Evolutionary conservation across 2,888 invertebrate genomes (phyloP), one percentile per base, ranked within the genome.

Genomic region (Sialis fuliginosa): DNA sequence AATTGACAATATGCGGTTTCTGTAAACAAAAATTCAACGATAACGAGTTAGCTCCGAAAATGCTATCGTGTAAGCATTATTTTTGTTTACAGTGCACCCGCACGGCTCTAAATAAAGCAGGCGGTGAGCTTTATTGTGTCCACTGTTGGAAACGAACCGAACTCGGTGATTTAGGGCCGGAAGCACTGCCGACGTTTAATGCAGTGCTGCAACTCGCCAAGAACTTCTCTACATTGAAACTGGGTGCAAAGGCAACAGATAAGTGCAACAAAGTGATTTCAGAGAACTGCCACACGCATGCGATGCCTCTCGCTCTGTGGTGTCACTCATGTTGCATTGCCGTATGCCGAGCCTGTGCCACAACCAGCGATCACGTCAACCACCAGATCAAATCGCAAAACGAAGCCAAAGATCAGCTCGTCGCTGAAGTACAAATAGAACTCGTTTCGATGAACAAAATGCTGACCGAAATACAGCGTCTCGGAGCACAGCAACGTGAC

Each of bases 21-120:
- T 82, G 82, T 71, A 79, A 79, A 66, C 74, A 77, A 62, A 75
- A 77, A 62, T 82, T 80, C 69, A 81, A 81, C 65, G 79, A 81
- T 56, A 69, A 70, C 51, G 81, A 81, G 62, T 77, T 77, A 60
- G 72, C 75, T 60, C 82, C 82, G 51, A 82, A 83, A 63, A 66
- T 80, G 62, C 71, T 83, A 55, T 74, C 77, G 54, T 83, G 83
- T 70, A 79, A 81, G 60, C 83, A 83, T 63, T 79, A 80, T 66
- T 82, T 82, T 65, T 83, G 83, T 62, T 69, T 82, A 62, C 75
- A 78, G 60, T 83, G 82, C 66, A 76, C 80, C 62, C 77, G 78
- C 58, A 72, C 75, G 54, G 74, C 73, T 58, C 67, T 81, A 56
- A 72, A 75, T 60, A 78, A 79, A 60, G 80, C 76, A 49, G 71